Evolutionary conservation across 2,888 invertebrate genomes (phyloP).

Genomic region (Lordiphosa andalusiaca): DNA sequence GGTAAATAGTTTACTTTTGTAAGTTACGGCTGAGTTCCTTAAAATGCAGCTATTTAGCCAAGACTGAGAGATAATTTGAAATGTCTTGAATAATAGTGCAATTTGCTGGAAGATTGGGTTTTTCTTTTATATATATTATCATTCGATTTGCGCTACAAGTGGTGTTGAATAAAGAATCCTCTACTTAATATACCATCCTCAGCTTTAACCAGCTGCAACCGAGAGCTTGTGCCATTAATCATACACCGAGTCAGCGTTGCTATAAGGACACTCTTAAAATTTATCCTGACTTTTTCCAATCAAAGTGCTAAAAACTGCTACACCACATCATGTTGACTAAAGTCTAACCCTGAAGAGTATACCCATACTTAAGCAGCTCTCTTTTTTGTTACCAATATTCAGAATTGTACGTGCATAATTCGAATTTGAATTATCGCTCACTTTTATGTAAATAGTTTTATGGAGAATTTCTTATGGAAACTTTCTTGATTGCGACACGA

Average conservation of each 20-base stretch:
- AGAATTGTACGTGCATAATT: neutral
- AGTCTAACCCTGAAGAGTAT: neutral
- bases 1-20: no score
- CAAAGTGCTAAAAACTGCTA: neutral
- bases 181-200: neutral
- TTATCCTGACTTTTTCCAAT: constrained; percentile 1
- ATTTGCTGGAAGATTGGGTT: no score
- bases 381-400: constrained; percentile 5
- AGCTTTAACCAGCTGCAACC: neutral
- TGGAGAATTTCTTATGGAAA: neutral
- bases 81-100: no score
- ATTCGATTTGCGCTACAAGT: no score
- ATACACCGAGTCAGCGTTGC: neutral
- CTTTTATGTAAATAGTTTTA: neutral
- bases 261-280: neutral
- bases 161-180: neutral
- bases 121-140: no score
- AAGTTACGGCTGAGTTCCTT: no score
- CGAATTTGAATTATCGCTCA: neutral
- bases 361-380: neutral
- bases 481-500: no score
- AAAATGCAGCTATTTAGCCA: no score
- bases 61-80: no score
- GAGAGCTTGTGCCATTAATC: neutral
- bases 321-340: neutral